Percentiles rank a stretch among this genome's conserved stretches.
Evolutionary conservation across 2,888 invertebrate genomes (phyloP).

Genomic region (Drosophila paracracens): DNA sequence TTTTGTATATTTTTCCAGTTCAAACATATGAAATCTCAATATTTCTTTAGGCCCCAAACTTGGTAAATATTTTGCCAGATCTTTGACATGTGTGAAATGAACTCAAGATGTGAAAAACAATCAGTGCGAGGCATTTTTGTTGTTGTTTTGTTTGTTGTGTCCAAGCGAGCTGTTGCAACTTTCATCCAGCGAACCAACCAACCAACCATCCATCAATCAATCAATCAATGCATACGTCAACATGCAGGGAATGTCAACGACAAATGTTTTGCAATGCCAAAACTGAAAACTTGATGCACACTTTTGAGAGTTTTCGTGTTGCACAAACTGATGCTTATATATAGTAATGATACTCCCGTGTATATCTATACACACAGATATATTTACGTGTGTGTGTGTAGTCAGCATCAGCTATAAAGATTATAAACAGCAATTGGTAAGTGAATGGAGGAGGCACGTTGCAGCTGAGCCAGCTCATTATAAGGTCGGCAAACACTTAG

Average conservation of each 20-base stretch:
- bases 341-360: not conserved
- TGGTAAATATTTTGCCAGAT: conserved; percentile 18
- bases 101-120: conserved; percentile 18
- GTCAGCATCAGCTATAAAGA: conserved; percentile 64
- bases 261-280: conserved; percentile 62
- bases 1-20: not conserved
- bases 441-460: conserved; percentile 42
- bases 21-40: conserved; percentile 1
- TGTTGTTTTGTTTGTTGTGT: conserved; percentile 8
- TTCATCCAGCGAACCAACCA: conserved; percentile 30
- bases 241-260: conserved; percentile 61
- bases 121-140: conserved; percentile 10
- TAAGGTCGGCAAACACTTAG: conserved; percentile 72
- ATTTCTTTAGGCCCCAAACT: conserved; percentile 5
- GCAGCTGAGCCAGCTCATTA: conserved; percentile 59
- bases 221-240: conserved; percentile 70
- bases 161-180: conserved; percentile 18
- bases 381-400: conserved; percentile 2
- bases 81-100: conserved; percentile 40
- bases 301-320: conserved; percentile 39
- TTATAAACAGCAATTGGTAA: conserved; percentile 68
- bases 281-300: conserved; percentile 37
- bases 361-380: conserved; percentile 12
- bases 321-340: not conserved
- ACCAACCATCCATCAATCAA: conserved; percentile 40